Percentiles rank a stretch among this genome's conserved stretches.
These are phyloP conservation scores for Pheosia tremula DNA, from an alignment of 2,888 invertebrate species.

Conservation along the genomic window DNA sequence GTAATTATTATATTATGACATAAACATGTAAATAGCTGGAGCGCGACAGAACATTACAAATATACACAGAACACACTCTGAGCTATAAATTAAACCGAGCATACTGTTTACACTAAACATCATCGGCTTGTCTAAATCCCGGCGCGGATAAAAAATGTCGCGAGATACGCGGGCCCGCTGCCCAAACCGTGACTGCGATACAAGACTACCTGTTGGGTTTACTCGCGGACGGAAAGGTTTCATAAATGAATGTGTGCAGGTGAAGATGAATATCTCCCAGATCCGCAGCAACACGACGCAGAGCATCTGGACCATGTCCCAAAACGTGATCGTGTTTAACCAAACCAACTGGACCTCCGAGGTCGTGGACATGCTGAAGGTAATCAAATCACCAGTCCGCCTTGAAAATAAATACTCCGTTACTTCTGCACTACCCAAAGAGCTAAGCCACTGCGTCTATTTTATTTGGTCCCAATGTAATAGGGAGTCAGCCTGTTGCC, in stretches of 20 bases:
- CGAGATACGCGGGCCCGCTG: not conserved
- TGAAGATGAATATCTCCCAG: constrained; percentile 89
- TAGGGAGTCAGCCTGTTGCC: too few species aligned
- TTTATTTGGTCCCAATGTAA: too few species aligned
- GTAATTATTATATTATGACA: not conserved
- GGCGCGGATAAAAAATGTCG: not conserved
- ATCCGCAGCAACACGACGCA: constrained; percentile 91
- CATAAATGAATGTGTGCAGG: constrained; percentile 71
- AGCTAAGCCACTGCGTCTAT: too few species aligned
- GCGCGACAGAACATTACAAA: constrained; percentile 6
- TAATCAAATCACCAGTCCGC: constrained; percentile 27
- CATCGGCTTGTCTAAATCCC: not conserved
- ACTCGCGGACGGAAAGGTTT: too few species aligned
- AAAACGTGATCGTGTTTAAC: constrained; percentile 85
- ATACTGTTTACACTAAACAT: not conserved
- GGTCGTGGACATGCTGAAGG: constrained; percentile 86
- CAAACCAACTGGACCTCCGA: constrained; percentile 92
- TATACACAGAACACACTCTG: not conserved
- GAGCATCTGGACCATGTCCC: constrained; percentile 90
- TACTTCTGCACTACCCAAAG: too few species aligned
- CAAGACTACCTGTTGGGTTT: constrained; percentile 4
- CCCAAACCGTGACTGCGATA: not conserved
- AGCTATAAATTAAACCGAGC: not conserved
- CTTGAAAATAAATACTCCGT: too few species aligned
- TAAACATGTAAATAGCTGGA: not conserved